phyloP scores from a whole-genome alignment of 2,113 vertebrate species.

The Rousettus leschenaultii region DNA sequence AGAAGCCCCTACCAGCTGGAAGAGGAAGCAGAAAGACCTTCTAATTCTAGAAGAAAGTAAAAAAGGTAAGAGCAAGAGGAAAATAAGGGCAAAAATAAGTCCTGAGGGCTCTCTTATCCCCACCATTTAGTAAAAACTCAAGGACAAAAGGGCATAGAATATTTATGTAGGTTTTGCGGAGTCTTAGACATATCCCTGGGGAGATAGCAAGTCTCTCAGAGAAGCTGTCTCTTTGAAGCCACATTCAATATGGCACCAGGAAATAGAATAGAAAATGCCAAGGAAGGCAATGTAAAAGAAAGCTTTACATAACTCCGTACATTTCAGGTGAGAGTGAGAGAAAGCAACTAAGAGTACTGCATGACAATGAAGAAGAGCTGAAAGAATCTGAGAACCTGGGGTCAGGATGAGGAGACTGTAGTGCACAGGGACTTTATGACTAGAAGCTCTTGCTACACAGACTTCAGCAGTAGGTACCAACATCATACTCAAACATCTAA shows the following conservation, averaged over 20 bases:
- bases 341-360: background rate
- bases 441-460: background rate
- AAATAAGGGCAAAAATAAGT: background rate
- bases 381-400: background rate
- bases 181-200: background rate
- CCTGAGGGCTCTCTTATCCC: background rate
- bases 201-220: background rate
- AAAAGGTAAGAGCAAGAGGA: background rate
- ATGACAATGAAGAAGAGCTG: background rate
- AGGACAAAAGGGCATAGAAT: background rate
- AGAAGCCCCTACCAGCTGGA: background rate
- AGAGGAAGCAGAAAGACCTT: background rate
- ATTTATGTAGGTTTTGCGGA: background rate
- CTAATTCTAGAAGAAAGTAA: background rate
- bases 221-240: background rate
- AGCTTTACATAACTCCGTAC: background rate
- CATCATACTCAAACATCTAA: background rate
- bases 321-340: background rate
- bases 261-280: background rate
- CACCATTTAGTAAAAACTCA: background rate
- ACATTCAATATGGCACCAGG: background rate
- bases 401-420: background rate
- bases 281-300: background rate
- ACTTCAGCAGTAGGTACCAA: background rate
- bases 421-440: rapidly evolving